A percentile compares a stretch with the other conserved stretches of the same genome.
phyloP scores from a whole-genome alignment of 2,113 vertebrate genomes.

The Ceyx margarethae region DNA sequence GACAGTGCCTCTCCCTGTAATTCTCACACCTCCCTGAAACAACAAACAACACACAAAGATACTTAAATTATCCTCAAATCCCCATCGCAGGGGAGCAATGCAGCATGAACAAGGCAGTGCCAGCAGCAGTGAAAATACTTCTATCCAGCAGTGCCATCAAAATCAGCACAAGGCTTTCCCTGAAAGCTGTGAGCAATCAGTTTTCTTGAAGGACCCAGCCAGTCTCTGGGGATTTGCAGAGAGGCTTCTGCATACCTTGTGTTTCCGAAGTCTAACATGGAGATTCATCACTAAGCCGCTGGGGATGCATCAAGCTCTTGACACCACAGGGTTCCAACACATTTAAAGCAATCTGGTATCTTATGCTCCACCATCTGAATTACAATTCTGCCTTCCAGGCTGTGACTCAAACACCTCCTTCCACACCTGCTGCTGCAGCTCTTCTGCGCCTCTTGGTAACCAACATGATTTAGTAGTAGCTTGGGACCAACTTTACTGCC shows the following conservation, averaged over 20 bases:
- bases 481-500: neutral
- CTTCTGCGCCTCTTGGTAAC: neutral
- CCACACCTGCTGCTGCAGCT: neutral
- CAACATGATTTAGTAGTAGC: neutral
- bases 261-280: neutral
- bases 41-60: neutral
- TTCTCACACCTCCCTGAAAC: neutral
- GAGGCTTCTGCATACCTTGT: neutral
- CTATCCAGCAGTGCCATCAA: neutral
- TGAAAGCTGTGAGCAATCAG: neutral
- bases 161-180: neutral
- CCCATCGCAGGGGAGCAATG: accelerated
- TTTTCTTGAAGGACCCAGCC: neutral
- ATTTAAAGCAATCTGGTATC: neutral
- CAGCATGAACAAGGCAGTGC: neutral
- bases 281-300: neutral
- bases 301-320: neutral
- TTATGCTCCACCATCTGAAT: neutral
- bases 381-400: neutral
- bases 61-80: neutral
- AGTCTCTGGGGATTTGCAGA: neutral
- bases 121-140: neutral
- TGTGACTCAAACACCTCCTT: neutral
- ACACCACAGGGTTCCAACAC: neutral
- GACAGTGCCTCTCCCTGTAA: neutral